phyloP scores from a whole-genome alignment of 2,888 invertebrate species.

The Cataglyphis albicans region DNA sequence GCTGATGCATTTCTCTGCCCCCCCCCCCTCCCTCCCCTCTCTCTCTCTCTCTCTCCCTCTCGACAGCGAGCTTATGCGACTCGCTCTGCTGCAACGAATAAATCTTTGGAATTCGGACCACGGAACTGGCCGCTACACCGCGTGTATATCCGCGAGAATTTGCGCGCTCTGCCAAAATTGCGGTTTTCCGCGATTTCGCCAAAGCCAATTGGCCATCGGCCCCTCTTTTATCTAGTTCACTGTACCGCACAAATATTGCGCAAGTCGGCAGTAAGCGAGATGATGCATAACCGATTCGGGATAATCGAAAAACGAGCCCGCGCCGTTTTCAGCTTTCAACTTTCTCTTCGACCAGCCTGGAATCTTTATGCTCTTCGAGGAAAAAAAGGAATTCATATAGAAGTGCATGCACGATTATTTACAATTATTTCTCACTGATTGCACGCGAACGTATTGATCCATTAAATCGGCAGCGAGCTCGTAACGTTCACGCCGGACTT shows the following conservation, averaged over 20 bases:
- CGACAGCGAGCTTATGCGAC: conserved; percentile 51
- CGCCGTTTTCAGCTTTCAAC: not conserved
- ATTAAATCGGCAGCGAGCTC: not conserved
- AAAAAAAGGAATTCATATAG: not conserved
- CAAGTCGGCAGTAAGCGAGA: conserved; percentile 18
- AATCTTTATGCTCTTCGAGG: not conserved
- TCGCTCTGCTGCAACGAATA: conserved; percentile 37
- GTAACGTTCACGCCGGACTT: not conserved
- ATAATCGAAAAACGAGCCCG: not conserved
- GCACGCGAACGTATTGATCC: not conserved
- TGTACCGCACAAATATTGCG: conserved; percentile 69
- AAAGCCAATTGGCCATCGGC: conserved; percentile 64
- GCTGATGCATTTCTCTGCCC: conserved; percentile 52
- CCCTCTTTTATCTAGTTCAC: conserved; percentile 67
- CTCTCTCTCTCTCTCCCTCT: not conserved
- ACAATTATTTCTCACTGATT: not conserved
- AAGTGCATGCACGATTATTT: not conserved
- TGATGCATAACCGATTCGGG: not conserved
- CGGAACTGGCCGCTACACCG: conserved; percentile 39
- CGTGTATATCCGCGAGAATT: conserved; percentile 37
- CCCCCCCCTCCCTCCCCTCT: not conserved
- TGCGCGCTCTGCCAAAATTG: conserved; percentile 14
- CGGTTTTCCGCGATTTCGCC: conserved; percentile 71
- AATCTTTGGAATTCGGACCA: conserved; percentile 47
- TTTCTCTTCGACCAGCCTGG: not conserved